Evolutionary conservation across 2,888 invertebrate species (phyloP), one percentile per base, ranked within the genome.

Genomic region (Volucella bombylans): DNA sequence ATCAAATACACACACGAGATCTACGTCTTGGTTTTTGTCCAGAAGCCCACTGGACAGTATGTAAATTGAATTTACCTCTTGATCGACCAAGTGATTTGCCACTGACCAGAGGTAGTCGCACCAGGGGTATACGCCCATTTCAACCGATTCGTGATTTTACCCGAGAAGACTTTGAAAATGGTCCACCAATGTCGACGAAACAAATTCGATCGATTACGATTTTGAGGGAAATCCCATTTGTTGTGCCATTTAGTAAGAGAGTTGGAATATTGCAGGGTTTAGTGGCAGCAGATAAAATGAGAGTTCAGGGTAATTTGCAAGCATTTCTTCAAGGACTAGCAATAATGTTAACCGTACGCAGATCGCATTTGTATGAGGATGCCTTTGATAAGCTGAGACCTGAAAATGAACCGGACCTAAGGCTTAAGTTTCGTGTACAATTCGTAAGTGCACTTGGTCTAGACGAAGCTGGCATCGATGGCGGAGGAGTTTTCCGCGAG

Each of bases 361-460:
- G 99, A 73, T 96, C 96, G 87, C 97, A 98, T 92, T 93, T 99
- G n/a, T 99, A 99, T 90, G 99, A 99, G 92, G 99, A 99, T 92
- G 97, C 99, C 0, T 99, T 97, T 90, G 98, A 98, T 68, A 97
- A 97, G 91, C 93, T 99, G 4, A 96, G 98, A 1, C 94, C 94
- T 2, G 96, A 96, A 88, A 98, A 98, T 93, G 97, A 97, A 89
- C 96, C 97, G 0, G 97, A 98, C 90, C 91, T 99, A 88, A 95
- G 97, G 86, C 92, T 96, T 80, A 96, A 96, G 89, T 95, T 99
- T 90, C 93, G 98, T 59, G 97, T 99, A 4, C 97, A 97, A 89
- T 93, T 99, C 87, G 95, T 98, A 55, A 99, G 98, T 89, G 95
- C 95, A 76, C 96, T 96, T 1, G 99, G 99, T 0, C 93, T 97